Conservation (phyloP, 2,888 invertebrate species). For the Empis stercorea region DNA sequence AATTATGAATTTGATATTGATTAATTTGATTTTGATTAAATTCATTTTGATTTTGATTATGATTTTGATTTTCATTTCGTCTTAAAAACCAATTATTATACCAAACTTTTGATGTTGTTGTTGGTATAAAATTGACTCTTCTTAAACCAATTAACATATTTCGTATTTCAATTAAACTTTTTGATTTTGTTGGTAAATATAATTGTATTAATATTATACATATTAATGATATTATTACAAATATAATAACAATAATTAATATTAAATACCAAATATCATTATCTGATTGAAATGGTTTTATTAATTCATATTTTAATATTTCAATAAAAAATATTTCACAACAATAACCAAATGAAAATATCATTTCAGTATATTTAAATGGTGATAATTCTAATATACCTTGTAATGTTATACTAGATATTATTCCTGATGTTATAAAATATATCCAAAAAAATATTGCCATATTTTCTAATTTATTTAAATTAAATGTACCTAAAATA, state of each 20-base stretch:
- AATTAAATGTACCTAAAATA: constrained; percentile 23
- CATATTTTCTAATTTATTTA: constrained; percentile 20
- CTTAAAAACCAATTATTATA: neutral
- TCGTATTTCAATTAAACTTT: constrained; percentile 23
- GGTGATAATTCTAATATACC: constrained; percentile 25
- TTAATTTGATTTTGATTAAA: too few species aligned
- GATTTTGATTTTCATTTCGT: neutral
- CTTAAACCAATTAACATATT: constrained; percentile 24
- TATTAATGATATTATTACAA: constrained; percentile 15
- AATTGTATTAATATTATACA: constrained; percentile 18
- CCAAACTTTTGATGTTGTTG: neutral
- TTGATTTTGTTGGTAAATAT: constrained; percentile 20
- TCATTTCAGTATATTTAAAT: constrained; percentile 23
- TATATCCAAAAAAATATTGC: constrained; percentile 25
- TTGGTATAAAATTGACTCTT: constrained; percentile 4
- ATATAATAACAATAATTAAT: constrained; percentile 16
- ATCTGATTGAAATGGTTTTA: constrained; percentile 5
- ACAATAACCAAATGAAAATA: constrained; percentile 15
- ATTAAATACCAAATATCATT: constrained; percentile 17
- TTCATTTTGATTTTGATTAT: too few species aligned
- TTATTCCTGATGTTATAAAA: constrained; percentile 21
- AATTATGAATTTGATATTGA: too few species aligned
- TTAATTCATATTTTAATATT: constrained; percentile 19
- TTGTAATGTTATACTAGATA: constrained; percentile 23
- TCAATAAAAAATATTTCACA: constrained; percentile 21